Evolutionary conservation across 2,113 vertebrate genomes (phyloP).

Genomic region (Lucifuga dentata): DNA sequence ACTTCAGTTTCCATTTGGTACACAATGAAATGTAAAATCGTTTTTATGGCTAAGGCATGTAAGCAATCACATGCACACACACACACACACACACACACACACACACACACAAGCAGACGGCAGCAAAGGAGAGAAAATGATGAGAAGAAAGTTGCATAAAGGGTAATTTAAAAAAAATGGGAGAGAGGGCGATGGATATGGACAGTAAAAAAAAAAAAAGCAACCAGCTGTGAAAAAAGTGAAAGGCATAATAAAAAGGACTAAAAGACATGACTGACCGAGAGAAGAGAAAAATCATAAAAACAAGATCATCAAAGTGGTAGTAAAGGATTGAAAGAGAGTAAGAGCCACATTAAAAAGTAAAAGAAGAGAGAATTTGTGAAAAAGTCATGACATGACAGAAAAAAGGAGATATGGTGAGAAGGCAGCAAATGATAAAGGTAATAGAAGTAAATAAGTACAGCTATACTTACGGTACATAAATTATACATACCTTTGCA

Average conservation of each 20-base stretch:
- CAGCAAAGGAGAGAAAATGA: constrained; percentile 53
- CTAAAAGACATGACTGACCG: constrained; percentile 33
- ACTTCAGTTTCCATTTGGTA: constrained; percentile 68
- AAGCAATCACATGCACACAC: too few relatives aligned
- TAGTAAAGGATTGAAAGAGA: constrained; percentile 26
- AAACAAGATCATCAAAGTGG: constrained; percentile 20
- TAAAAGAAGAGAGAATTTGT: constrained; percentile 33
- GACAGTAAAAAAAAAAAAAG: constrained; percentile 23
- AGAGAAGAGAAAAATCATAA: not conserved
- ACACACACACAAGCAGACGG: constrained; percentile 18
- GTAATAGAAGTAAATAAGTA: not conserved
- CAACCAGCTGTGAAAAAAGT: constrained; percentile 25
- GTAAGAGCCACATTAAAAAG: constrained; percentile 21
- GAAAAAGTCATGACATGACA: constrained; percentile 40
- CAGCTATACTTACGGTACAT: too few relatives aligned
- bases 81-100: constrained; percentile 35
- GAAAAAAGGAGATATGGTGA: constrained; percentile 15
- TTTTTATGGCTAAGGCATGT: constrained; percentile 62
- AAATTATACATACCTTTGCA: too few relatives aligned
- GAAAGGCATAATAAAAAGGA: constrained; percentile 35
- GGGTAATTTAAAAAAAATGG: constrained; percentile 34
- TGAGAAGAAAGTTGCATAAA: constrained; percentile 59
- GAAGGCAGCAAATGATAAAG: constrained; percentile 11
- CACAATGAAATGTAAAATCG: constrained; percentile 65
- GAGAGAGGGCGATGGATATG: constrained; percentile 21